These are phyloP conservation scores for Chionomys nivalis DNA, from an alignment of 2,113 vertebrate genomes.

Conservation along the genomic window DNA sequence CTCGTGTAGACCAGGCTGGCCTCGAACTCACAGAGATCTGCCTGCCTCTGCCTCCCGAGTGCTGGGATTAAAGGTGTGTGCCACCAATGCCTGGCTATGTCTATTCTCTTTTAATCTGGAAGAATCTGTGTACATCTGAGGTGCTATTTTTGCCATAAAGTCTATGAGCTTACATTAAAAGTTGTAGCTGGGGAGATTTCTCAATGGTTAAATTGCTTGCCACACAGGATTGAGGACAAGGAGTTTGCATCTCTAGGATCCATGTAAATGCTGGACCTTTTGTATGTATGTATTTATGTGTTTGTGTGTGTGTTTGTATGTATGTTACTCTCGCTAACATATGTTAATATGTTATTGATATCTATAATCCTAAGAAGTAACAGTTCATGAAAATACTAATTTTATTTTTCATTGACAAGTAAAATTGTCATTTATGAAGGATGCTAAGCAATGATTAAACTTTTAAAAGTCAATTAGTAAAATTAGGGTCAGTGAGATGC, in stretches of 20 bases:
- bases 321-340: not conserved
- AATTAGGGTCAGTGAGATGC: not conserved
- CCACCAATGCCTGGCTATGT: not conserved
- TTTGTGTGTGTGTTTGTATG: not conserved
- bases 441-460: not conserved
- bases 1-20: too few species aligned
- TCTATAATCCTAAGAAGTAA: not conserved
- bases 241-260: not conserved
- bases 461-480: not conserved
- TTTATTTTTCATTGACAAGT: not conserved
- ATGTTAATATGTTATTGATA: not conserved
- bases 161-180: not conserved
- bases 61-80: not conserved
- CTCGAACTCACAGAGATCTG: not conserved
- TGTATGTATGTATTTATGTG: not conserved
- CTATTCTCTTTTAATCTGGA: not conserved
- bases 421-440: not conserved
- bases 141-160: not conserved
- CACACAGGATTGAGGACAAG: not conserved
- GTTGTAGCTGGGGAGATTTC: not conserved
- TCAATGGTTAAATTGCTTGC: not conserved
- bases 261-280: not conserved
- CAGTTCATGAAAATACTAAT: not conserved
- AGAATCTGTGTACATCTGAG: not conserved
- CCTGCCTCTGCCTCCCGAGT: not conserved